phyloP scores from a whole-genome alignment of 2,888 invertebrate genomes.

The Luperina testacea region DNA sequence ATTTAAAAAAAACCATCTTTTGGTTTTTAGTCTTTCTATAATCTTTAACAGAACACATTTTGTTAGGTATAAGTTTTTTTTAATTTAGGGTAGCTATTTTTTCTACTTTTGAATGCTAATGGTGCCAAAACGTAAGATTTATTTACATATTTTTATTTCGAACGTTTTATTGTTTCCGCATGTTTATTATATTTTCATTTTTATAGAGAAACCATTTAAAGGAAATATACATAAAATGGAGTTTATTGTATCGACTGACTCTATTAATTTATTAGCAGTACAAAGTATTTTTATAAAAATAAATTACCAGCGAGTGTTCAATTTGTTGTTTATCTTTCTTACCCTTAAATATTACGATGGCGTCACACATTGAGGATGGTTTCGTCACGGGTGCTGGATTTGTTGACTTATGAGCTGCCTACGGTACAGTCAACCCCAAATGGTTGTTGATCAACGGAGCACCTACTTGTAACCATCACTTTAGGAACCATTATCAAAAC shows the following conservation, averaged over 20 bases:
- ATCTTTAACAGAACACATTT: neutral
- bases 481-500: neutral
- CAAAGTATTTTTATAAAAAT: conserved; percentile 75
- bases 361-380: neutral
- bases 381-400: neutral
- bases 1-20: neutral
- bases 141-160: conserved; percentile 21
- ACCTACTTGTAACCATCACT: neutral
- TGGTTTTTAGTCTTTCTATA: neutral
- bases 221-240: conserved; percentile 40
- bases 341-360: neutral
- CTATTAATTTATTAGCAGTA: conserved; percentile 66
- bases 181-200: conserved; percentile 66
- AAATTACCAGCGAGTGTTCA: conserved; percentile 70
- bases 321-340: conserved; percentile 10
- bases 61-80: conserved; percentile 5
- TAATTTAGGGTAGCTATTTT: neutral
- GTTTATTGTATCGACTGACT: conserved; percentile 70
- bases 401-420: neutral
- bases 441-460: neutral
- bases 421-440: neutral
- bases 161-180: conserved; percentile 21
- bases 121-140: conserved; percentile 47
- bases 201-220: conserved; percentile 65
- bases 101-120: conserved; percentile 29